Conservation (phyloP, 2,797 vertebrate species). For the Smutsia temminckii region DNA sequence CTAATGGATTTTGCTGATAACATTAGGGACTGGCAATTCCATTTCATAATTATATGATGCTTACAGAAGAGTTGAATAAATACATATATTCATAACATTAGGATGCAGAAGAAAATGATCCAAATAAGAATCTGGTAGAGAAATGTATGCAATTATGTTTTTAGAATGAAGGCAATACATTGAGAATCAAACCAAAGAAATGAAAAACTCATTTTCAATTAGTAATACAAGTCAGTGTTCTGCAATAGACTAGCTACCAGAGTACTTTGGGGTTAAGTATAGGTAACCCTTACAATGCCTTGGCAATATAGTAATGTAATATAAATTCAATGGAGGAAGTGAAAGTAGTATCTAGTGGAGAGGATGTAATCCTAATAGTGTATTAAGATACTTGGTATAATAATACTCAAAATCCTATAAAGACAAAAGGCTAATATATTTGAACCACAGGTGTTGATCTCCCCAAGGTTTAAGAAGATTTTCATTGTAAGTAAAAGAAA, state of each 20-base stretch:
- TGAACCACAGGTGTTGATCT: background rate
- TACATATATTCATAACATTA: slow-evolving; percentile 20
- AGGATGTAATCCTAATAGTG: background rate
- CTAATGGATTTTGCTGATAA: slow-evolving; percentile 59
- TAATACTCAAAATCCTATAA: background rate
- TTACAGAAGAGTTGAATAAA: slow-evolving; percentile 46
- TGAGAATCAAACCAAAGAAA: slow-evolving; percentile 47
- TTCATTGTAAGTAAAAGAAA: background rate
- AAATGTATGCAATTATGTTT: slow-evolving; percentile 8
- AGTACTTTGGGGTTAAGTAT: background rate
- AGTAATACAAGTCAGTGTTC: background rate
- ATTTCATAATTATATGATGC: slow-evolving; percentile 57
- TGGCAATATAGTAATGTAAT: background rate
- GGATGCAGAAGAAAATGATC: slow-evolving; percentile 8
- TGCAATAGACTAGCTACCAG: background rate
- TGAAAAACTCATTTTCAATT: slow-evolving; percentile 46
- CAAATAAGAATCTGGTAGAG: slow-evolving; percentile 13
- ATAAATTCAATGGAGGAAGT: background rate
- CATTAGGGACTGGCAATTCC: slow-evolving; percentile 35
- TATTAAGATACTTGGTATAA: background rate
- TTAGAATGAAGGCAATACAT: background rate
- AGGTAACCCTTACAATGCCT: background rate
- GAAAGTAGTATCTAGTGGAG: background rate
- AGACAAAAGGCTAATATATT: background rate
- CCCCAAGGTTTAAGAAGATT: background rate